Conservation (phyloP, 1,140 invertebrate species). For the Drosophila mauritiana region DNA sequence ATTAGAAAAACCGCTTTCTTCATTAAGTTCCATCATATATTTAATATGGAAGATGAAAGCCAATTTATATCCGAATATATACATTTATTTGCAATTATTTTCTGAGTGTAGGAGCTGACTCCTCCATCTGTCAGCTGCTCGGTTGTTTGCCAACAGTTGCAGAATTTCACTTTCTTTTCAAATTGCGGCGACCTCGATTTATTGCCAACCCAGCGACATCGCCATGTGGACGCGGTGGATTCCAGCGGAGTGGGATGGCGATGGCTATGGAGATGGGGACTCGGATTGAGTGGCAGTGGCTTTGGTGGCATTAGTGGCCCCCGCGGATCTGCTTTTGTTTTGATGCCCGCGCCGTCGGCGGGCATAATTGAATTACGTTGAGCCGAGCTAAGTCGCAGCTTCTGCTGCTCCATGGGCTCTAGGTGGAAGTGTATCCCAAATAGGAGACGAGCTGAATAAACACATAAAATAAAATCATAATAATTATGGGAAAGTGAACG, state of each 20-base stretch:
- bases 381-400: slow-evolving; percentile 9
- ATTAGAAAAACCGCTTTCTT: too few relatives aligned
- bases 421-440: slow-evolving; percentile 32
- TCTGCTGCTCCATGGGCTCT: slow-evolving; percentile 4
- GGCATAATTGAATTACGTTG: slow-evolving; percentile 79
- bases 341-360: slow-evolving; percentile 33
- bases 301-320: slow-evolving; percentile 30
- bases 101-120: slow-evolving; percentile 32
- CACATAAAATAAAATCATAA: slow-evolving; percentile 52
- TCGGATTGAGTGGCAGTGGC: slow-evolving; percentile 1
- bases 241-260: slow-evolving; percentile 22
- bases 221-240: slow-evolving; percentile 45
- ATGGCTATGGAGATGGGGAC: background rate
- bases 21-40: too few relatives aligned
- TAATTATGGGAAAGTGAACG: slow-evolving; percentile 78
- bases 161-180: slow-evolving; percentile 82
- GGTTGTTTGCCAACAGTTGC: slow-evolving; percentile 62
- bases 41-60: too few relatives aligned
- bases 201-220: slow-evolving; percentile 56
- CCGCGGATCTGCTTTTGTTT: slow-evolving; percentile 67
- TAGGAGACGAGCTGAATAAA: slow-evolving; percentile 26
- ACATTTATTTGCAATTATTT: background rate
- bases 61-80: too few relatives aligned
- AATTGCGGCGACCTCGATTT: slow-evolving; percentile 77
- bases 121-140: slow-evolving; percentile 64